Base-by-base conservation (phyloP, 2,113 vertebrate genomes). In the Hemiprocne comata region DNA sequence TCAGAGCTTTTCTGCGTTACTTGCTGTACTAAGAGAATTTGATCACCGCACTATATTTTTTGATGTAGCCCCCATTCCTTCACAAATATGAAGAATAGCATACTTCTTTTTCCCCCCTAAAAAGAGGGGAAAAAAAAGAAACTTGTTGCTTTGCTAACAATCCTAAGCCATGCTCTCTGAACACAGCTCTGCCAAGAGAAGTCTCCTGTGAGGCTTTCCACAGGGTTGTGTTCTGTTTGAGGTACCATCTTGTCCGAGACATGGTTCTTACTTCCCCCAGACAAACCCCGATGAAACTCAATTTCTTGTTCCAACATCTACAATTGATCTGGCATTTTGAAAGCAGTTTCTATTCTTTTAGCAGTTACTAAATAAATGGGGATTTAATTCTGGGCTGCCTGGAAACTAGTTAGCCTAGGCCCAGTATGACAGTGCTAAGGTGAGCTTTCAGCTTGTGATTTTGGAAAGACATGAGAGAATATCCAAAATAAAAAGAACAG, bases 221-320 rank as follows among this genome's bases (percentile, higher is more conserved):
- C 24, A 42, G 18, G 24, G 25, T 42, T 73, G 44, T 66, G 67
- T 42, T 79, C 51, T 44, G 29, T 15, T 24, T 64, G 65, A 95
- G 73, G 33, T 70, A 75, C 10, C 54, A 67, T 4, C 0, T 21
- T 75, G 34, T 48, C 83, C 15, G 19, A 84, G 62, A 46, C 3
- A 0, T 10, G 48, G 19, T 21, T 92, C 66, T 38, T 44, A 34
- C 83, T 92, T 82, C 77, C 82, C 61, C 44, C 84, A 87, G 65
- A 85, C 54, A 91, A 92, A 69, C 34, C 55, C 57, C 65, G 77
- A 89, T 57, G 62, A 84, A 95, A 89, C 85, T 89, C 73, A 64
- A 51, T 81, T 82, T 89, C 73, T 60, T 89, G 57, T 89, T 85
- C 61, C 71, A 89, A 75, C 73, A 91, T 53, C 70, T 74, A 87